phyloP scores from a whole-genome alignment of 2,113 vertebrate genomes.

The Dinomys branickii region DNA sequence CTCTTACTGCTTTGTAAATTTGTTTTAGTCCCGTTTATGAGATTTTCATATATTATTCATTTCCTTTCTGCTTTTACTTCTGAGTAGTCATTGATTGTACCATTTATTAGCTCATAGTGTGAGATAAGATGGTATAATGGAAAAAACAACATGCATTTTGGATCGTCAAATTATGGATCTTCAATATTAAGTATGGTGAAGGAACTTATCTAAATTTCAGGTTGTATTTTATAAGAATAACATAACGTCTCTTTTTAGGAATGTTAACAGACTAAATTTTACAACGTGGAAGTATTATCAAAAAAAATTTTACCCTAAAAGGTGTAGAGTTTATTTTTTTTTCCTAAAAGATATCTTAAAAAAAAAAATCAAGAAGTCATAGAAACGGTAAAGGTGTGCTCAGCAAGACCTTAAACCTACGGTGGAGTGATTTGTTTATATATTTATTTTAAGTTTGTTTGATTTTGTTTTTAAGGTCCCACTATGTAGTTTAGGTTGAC shows the following conservation, averaged over 20 bases:
- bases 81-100: background rate
- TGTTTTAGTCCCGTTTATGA: background rate
- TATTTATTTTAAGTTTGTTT: background rate
- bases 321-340: background rate
- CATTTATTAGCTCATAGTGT: constrained; percentile 37
- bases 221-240: background rate
- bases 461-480: background rate
- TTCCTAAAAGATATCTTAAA: background rate
- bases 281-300: constrained; percentile 2
- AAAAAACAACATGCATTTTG: background rate
- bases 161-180: background rate
- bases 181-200: background rate
- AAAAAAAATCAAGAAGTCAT: constrained; percentile 15
- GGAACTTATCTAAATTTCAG: constrained; percentile 12
- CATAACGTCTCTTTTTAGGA: background rate
- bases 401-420: background rate
- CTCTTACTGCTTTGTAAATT: constrained; percentile 1
- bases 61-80: background rate
- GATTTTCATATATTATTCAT: background rate
- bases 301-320: constrained; percentile 22
- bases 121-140: background rate
- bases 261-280: constrained; percentile 11
- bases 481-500: background rate
- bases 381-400: constrained; percentile 14
- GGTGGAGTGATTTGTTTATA: background rate